A percentile compares a stretch with the other conserved stretches of the same genome.
Evolutionary conservation across 2,113 vertebrate species (phyloP).

Genomic region (Pleuronectes platessa): DNA sequence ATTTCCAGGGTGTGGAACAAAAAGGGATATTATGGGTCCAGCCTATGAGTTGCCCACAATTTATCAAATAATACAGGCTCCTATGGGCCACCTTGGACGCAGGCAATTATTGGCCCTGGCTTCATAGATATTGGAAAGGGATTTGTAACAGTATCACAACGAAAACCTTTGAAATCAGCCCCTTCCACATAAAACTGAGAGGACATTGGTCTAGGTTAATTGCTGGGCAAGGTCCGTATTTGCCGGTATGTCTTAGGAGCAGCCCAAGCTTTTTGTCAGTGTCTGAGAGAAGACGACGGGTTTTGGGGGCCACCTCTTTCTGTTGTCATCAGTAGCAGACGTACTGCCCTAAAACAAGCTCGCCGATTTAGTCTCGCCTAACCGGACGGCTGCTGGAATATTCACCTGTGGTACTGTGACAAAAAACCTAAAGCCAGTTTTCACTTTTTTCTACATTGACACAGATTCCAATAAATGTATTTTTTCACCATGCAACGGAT

Average conservation of each 20-base stretch:
- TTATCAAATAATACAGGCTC: conserved; percentile 23
- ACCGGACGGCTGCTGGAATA: conserved; percentile 63
- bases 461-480: conserved; percentile 87
- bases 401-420: conserved; percentile 80
- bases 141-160: conserved; percentile 72
- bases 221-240: conserved; percentile 68
- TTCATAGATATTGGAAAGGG: conserved; percentile 43
- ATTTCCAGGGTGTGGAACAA: conserved; percentile 32
- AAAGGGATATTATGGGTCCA: conserved; percentile 18
- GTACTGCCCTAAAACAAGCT: conserved; percentile 69
- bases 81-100: conserved; percentile 36
- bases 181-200: conserved; percentile 47
- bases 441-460: conserved; percentile 83
- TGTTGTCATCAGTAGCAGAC: conserved; percentile 70
- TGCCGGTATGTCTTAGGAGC: conserved; percentile 66
- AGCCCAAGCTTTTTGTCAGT: conserved; percentile 64
- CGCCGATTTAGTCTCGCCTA: conserved; percentile 56
- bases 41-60: conserved; percentile 11
- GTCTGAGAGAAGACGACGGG: conserved; percentile 62
- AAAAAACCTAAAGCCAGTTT: conserved; percentile 76
- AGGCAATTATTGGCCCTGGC: conserved; percentile 48
- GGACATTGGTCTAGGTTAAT: conserved; percentile 48
- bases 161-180: conserved; percentile 37
- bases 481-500: conserved; percentile 81
- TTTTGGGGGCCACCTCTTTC: conserved; percentile 53